Evolutionary conservation across 2,888 invertebrate species (phyloP).

Genomic region (Philopedon plagiatum): DNA sequence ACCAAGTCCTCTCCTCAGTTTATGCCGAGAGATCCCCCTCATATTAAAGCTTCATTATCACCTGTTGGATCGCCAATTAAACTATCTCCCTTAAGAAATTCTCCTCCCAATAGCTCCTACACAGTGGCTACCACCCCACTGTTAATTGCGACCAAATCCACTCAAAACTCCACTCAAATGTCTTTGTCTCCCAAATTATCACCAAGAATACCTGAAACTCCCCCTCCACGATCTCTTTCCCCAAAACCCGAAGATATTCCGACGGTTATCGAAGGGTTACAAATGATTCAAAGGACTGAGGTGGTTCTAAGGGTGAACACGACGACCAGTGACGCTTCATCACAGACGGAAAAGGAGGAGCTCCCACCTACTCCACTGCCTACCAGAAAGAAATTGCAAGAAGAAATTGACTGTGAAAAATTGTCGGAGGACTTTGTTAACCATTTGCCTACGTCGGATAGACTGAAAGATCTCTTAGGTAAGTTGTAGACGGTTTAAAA

Average conservation of each 20-base stretch:
- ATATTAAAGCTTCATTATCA: conserved; percentile 62
- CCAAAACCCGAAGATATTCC: conserved; percentile 60
- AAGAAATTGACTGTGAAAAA: conserved; percentile 86
- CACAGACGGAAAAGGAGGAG: conserved; percentile 68
- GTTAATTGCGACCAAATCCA: conserved; percentile 25
- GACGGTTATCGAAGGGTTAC: conserved; percentile 70
- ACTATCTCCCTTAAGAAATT: conserved; percentile 59
- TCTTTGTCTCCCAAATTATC: not conserved
- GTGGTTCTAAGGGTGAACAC: conserved; percentile 76
- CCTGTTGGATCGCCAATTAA: conserved; percentile 62
- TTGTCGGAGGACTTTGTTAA: conserved; percentile 76
- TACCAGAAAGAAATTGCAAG: conserved; percentile 76
- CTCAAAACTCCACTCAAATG: conserved; percentile 23
- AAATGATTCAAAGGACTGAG: conserved; percentile 76
- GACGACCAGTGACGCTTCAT: conserved; percentile 73
- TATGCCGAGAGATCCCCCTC: conserved; percentile 63
- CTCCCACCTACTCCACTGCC: conserved; percentile 68
- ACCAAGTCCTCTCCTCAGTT: conserved; percentile 59
- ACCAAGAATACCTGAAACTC: conserved; percentile 31
- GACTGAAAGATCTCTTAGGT: conserved; percentile 78
- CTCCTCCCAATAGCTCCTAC: conserved; percentile 54
- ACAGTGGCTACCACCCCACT: conserved; percentile 1
- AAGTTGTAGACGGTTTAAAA: conserved; percentile 55
- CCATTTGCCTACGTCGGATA: conserved; percentile 76
- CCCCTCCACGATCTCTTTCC: conserved; percentile 45